Evolutionary conservation across 1,140 invertebrate genomes (phyloP).

Genomic region (Drosophila pruinosa): DNA sequence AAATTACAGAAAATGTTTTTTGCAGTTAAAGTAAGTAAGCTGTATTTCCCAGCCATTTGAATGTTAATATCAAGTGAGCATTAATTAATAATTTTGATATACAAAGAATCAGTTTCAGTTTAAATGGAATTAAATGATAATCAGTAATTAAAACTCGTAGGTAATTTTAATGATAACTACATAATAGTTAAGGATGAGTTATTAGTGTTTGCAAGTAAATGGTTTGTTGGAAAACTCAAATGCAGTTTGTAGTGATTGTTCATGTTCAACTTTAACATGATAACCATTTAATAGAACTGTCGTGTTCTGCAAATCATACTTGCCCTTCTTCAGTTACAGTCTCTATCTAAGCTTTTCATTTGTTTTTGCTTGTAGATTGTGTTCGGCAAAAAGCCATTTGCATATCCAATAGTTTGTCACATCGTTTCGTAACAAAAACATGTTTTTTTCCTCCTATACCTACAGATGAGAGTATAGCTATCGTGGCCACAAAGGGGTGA

Average conservation of each 20-base stretch:
- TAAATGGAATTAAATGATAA: background rate
- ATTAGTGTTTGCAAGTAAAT: no score
- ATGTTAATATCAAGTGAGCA: background rate
- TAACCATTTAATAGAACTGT: conserved; percentile 26
- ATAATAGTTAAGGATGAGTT: no score
- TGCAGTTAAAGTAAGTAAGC: no score
- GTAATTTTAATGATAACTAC: background rate
- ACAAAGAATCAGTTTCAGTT: background rate
- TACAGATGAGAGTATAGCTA: conserved; percentile 15
- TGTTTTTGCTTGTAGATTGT: conserved; percentile 41
- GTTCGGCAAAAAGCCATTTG: conserved; percentile 42
- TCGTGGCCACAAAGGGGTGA: conserved; percentile 35
- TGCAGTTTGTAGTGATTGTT: no score
- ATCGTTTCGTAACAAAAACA: conserved; percentile 51
- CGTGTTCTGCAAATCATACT: conserved; percentile 6
- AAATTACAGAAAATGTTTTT: no score
- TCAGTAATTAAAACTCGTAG: background rate
- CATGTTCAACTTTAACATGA: background rate
- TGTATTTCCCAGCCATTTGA: no score
- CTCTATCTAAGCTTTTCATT: conserved; percentile 30
- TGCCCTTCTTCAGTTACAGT: background rate
- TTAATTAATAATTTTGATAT: background rate
- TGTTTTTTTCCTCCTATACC: conserved; percentile 30
- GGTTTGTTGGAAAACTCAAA: background rate
- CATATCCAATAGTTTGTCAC: conserved; percentile 58